Percentiles rank a stretch among this genome's conserved stretches.
These are phyloP conservation scores for Semnornis frantzii DNA, from an alignment of 2,113 vertebrate genomes.

Conservation along the genomic window DNA sequence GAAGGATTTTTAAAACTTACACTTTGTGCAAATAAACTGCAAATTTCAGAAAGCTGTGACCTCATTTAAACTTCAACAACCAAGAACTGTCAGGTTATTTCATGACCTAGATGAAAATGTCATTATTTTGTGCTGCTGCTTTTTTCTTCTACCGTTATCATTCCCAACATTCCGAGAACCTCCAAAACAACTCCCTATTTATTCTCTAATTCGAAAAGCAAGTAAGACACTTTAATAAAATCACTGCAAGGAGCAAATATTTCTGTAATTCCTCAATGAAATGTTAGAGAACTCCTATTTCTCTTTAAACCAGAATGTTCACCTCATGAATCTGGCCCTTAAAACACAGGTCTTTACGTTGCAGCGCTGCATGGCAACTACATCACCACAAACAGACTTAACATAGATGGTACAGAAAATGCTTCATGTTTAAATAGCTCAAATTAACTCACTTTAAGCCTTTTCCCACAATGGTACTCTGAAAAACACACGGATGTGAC, in stretches of 20 bases:
- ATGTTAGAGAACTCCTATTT: background rate
- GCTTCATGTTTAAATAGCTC: background rate
- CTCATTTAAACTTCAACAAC: background rate
- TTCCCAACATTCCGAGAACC: background rate
- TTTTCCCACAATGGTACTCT: background rate
- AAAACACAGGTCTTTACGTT: background rate
- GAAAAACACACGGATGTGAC: background rate
- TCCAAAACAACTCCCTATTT: background rate
- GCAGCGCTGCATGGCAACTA: background rate
- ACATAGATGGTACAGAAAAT: background rate
- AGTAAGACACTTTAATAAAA: background rate
- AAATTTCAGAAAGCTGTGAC: background rate
- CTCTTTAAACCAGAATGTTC: background rate
- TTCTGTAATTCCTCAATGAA: background rate
- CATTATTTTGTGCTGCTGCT: background rate
- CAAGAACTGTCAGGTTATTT: background rate
- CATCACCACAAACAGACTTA: background rate
- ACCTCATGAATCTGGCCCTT: background rate
- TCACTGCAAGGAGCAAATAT: background rate
- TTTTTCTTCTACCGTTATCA: background rate
- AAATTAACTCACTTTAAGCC: background rate
- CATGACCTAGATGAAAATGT: background rate
- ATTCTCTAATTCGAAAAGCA: background rate
- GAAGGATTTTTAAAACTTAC: background rate
- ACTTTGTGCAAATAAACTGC: background rate